Conservation (phyloP, 2,113 vertebrate species). For the Channa maculata region DNA sequence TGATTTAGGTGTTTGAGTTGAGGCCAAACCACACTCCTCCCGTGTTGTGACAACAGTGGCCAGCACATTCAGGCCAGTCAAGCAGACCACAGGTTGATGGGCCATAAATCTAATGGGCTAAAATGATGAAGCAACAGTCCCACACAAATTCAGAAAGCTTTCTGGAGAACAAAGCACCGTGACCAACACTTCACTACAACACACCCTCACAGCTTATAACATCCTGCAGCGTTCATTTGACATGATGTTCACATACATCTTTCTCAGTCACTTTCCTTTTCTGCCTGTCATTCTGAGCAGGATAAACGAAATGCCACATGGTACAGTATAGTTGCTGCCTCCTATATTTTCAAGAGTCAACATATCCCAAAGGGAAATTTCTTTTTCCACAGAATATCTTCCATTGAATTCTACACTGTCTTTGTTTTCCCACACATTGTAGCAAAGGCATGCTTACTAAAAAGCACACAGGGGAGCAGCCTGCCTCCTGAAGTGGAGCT, state of each 20-base stretch:
- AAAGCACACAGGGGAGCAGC: constrained; percentile 40
- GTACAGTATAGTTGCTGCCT: background rate
- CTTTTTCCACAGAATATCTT: too few relatives aligned
- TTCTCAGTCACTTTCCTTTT: background rate
- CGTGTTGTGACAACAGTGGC: constrained; percentile 66
- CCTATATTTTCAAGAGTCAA: background rate
- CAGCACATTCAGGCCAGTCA: constrained; percentile 30
- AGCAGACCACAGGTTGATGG: constrained; percentile 45
- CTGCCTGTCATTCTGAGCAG: background rate
- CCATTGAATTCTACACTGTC: background rate
- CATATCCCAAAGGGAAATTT: too few relatives aligned
- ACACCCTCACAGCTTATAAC: background rate
- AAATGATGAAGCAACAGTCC: constrained; percentile 22
- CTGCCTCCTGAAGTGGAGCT: constrained; percentile 53
- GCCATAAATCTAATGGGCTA: constrained; percentile 53
- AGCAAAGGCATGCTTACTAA: constrained; percentile 20
- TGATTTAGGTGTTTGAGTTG: constrained; percentile 21
- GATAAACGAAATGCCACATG: background rate
- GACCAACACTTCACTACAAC: constrained; percentile 11
- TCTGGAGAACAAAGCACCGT: constrained; percentile 18
- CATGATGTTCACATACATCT: background rate
- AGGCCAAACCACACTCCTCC: constrained; percentile 39
- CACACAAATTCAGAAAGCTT: constrained; percentile 17
- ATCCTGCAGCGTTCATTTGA: background rate
- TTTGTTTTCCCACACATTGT: constrained; percentile 34